These are phyloP conservation scores for zebrafish (Danio rerio) DNA, from an alignment of 2,113 vertebrate species.

Conservation along the genomic window DNA sequence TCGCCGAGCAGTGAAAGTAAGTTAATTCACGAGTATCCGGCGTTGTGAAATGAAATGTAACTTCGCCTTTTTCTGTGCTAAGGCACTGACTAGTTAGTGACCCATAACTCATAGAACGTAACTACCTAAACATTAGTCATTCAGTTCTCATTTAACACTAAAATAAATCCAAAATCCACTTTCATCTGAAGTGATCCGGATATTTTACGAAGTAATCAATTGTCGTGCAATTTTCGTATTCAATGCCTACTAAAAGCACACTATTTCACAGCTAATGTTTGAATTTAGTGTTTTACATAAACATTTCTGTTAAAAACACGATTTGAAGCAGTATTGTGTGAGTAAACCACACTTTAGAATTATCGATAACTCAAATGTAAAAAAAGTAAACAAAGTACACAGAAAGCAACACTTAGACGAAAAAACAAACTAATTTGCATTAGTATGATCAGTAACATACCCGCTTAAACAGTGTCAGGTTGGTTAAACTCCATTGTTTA, in stretches of 20 bases:
- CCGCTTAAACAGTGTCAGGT: conserved; percentile 28
- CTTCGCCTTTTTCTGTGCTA: conserved; percentile 27
- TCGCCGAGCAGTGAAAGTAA: not conserved
- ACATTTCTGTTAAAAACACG: not conserved
- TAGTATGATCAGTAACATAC: conserved; percentile 65
- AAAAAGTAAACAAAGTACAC: conserved; percentile 20
- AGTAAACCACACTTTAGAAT: conserved; percentile 13
- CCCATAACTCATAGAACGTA: conserved; percentile 29
- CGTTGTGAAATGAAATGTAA: not conserved
- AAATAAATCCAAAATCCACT: not conserved
- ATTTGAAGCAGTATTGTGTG: not conserved
- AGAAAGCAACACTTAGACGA: conserved; percentile 32
- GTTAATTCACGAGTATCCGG: not conserved
- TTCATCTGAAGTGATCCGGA: not conserved
- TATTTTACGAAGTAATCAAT: not conserved
- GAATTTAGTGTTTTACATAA: not conserved
- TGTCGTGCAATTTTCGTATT: conserved; percentile 16
- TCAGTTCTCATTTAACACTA: not conserved
- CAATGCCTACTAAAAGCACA: not conserved
- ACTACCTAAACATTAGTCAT: not conserved
- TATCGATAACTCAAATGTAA: not conserved
- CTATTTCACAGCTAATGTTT: not conserved
- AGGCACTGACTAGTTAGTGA: conserved; percentile 53
- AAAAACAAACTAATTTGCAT: conserved; percentile 37
- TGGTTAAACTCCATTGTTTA: conserved; percentile 34